Base-by-base conservation (phyloP, 2,113 vertebrate genomes). In the Pyrgilauda ruficollis region DNA sequence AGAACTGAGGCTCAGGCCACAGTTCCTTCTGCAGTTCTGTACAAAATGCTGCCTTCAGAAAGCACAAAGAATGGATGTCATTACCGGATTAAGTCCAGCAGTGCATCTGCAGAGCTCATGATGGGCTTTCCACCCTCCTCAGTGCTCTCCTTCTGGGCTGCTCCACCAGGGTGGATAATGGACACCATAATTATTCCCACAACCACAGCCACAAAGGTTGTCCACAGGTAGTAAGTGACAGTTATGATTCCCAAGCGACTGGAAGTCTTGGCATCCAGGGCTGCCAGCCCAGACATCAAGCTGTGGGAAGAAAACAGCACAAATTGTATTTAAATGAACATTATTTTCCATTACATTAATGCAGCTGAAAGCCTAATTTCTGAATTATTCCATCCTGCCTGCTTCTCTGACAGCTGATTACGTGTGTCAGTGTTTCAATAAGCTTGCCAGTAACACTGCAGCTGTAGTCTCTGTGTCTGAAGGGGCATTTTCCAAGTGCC, bases 131-230 rank as follows among this genome's bases (percentile, higher is more conserved):
- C 98, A 1, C 98, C 98, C 41, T 99, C 99, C 50, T 98, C 98
- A 0, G 98, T 98, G 49, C 93, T 98, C 96, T 99, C 99, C 94
- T 99, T 99, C 98, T 99, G 99, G 37, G 99, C 99, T 0, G 98
- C 99, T 24, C 99, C 98, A 0, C 99, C 99, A 0, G 99, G 99
- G 91, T 99, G 99, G 96, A 99, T 99, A 95, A 99, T 98, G 96
- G 98, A 99, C 18, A 99, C 99, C 99, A 99, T 99, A 97, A 99
- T 84, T 84, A 99, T 99, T 72, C 99, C 99, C 97, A 99, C 99
- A 24, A 99, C 93, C 58, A 99, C 99, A 2, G 99, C 99, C 81
- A 99, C 97, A 73, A 99, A 99, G 17, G 99, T 99, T 96, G 99
- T 99, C 99, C 99, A 99, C 88, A 99, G 98, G 97, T 99, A 99